Evolutionary conservation across 2,113 vertebrate genomes (phyloP), one percentile per base, ranked within the genome.

Genomic region (Nothoprocta perdicaria): DNA sequence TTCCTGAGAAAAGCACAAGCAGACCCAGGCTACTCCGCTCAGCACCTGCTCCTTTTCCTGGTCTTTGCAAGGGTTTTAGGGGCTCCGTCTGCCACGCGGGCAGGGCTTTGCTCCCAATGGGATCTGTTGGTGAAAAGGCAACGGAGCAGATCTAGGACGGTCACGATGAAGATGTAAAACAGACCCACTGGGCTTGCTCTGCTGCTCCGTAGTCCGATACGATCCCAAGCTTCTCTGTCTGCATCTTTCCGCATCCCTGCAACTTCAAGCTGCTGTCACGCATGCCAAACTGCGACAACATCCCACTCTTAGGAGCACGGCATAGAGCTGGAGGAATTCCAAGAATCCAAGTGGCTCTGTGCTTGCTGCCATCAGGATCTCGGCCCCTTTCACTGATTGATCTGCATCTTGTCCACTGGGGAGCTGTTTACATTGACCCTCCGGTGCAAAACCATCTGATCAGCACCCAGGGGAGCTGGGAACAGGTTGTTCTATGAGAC

Each of bases 1-100:
- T 95, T 95, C 91, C 78, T 9, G 40, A 87, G 75, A 73, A 94
- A 92, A 85, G 93, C 81, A 29, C 77, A 48, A 81, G 86, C 77
- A 45, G 58, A 78, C 55, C 77, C 1, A 0, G 38, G 87, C 58
- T 1, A 14, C 40, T 88, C 55, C 0, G 1, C 74, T 84, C 66
- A 16, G 82, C 88, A 90, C 90, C 86, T 89, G 67, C 89, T 91
- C 80, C 72, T 63, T 27, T 50, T 52, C 92, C 73, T 33, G 41
- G 65, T 77, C 75, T 71, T 74, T 77, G 75, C 27, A 40, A 83
- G 53, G 6, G 23, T 76, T 4, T 48, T 48, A 48, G 40, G 60
- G 40, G 10, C 57, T 68, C 4, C 2, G 5, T 6, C 63, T 62
- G 14, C 0, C 2, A 50, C 14, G 53, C 55, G 6, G 33, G 21